phyloP scores from a whole-genome alignment of 2,888 invertebrate genomes.

The Tortrix viridana region DNA sequence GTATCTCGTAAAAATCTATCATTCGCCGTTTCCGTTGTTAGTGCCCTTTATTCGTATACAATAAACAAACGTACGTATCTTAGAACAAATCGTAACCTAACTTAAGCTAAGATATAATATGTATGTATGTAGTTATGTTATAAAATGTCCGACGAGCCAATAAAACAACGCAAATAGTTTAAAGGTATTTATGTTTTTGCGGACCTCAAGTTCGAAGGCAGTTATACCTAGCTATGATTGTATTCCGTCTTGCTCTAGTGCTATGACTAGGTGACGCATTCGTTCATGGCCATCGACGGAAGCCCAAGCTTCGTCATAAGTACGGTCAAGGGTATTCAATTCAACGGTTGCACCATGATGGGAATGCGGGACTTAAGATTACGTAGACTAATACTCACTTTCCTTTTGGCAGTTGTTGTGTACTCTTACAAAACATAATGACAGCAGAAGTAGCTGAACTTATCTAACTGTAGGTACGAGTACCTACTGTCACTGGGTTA shows the following conservation, averaged over 20 bases:
- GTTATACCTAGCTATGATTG: conserved; percentile 24
- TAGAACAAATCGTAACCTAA: neutral
- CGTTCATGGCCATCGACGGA: conserved; percentile 38
- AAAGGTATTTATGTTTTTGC: conserved; percentile 37
- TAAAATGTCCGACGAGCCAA: conserved; percentile 29
- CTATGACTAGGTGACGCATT: conserved; percentile 39
- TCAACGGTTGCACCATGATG: conserved; percentile 30
- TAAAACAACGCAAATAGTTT: conserved; percentile 37
- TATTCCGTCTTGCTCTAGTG: conserved; percentile 33
- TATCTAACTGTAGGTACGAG: too few relatives aligned
- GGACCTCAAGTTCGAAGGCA: conserved; percentile 34
- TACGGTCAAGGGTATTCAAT: conserved; percentile 40
- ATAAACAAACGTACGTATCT: too few relatives aligned
- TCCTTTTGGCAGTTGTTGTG: too few relatives aligned
- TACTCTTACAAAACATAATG: too few relatives aligned
- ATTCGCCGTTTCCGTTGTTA: too few relatives aligned
- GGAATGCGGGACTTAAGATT: conserved; percentile 20
- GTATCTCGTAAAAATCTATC: too few relatives aligned
- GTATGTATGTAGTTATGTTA: conserved; percentile 9
- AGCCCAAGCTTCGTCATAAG: conserved; percentile 37
- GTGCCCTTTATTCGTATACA: too few relatives aligned
- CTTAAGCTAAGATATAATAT: neutral
- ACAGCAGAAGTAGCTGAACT: too few relatives aligned
- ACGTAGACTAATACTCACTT: conserved; percentile 4
- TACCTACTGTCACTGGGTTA: too few relatives aligned